A percentile compares a stretch with the other conserved stretches of the same genome.
These are phyloP conservation scores for Imbricaverruca yamaguchii DNA, from an alignment of 2,888 invertebrate genomes.

Conservation along the genomic window DNA sequence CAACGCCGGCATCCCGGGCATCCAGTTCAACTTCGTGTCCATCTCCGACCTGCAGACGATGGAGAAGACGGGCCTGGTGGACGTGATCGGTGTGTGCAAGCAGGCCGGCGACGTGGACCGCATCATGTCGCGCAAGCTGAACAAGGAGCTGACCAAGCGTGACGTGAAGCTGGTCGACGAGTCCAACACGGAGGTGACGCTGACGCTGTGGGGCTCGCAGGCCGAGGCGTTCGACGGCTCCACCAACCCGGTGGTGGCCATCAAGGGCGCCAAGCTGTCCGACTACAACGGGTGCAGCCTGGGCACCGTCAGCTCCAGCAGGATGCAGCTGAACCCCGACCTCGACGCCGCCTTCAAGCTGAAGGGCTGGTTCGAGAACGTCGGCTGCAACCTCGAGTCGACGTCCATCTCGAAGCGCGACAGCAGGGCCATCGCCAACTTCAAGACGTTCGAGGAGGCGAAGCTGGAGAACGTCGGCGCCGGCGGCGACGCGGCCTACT, in stretches of 20 bases:
- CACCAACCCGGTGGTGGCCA: conserved; percentile 69
- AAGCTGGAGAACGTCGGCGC: conserved; percentile 58
- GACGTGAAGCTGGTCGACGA: conserved; percentile 81
- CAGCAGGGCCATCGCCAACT: conserved; percentile 39
- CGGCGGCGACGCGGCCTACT: conserved; percentile 72
- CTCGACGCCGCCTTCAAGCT: conserved; percentile 73
- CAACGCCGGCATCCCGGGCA: conserved; percentile 60
- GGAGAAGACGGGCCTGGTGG: conserved; percentile 60
- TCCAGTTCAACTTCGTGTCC: conserved; percentile 67
- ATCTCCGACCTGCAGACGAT: conserved; percentile 63
- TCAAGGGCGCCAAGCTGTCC: conserved; percentile 73
- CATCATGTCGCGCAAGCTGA: conserved; percentile 63
- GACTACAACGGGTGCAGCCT: conserved; percentile 71
- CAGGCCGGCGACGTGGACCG: conserved; percentile 59
- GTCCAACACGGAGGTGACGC: conserved; percentile 61
- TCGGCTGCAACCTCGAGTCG: conserved; percentile 55
- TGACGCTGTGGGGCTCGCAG: conserved; percentile 86
- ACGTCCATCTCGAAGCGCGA: conserved; percentile 41
- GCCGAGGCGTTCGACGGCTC: conserved; percentile 75
- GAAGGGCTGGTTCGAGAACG: conserved; percentile 84
- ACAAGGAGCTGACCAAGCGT: conserved; percentile 78
- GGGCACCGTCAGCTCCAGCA: conserved; percentile 10
- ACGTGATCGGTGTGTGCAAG: conserved; percentile 83
- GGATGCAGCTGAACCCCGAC: conserved; percentile 76
- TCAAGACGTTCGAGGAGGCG: conserved; percentile 69